Evolutionary conservation across 1,140 invertebrate species (phyloP), one percentile per base, ranked within the genome.

Genomic region (Brachionus plicatilis): DNA sequence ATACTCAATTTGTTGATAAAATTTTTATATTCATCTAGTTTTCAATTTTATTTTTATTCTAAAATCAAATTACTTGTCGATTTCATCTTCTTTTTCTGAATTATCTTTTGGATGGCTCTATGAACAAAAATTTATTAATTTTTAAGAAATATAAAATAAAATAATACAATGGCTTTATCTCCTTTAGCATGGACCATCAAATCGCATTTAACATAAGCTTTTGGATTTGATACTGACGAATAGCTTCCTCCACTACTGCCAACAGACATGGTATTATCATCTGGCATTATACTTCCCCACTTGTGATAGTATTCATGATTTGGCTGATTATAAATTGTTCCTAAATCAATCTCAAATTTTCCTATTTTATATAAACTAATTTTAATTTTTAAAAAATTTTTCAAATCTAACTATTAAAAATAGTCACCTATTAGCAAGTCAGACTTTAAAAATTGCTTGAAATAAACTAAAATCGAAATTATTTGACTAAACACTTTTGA

Each of bases 341-440:
- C 79, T 27, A 82, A 43, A 68, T 82, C 79, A 27, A 82, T 27
- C 65, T 82, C 79, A 82, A 82, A 82, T 82, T 60, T 82, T 20
- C 79, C 79, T 82, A 65, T n/a, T 14, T 37, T 14, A 76, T 7
- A 75, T n/a, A 43, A 75, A 43, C 70, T 75, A 12, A 43, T 75
- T 75, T 75, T 47, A 43, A 75, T 80, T 65, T 65, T 37, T 56
- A 3, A 33, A 53, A 53, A 56, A 24, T 27, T 60, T 80, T 24
- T 2, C 1, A 24, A 12, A 20, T 56, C 4, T 60, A n/a, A 56
- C 27, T 33, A 14, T 60, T 33, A 12, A 53, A 27, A 4, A n/a
- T 17, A 3, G 8, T 65, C 33, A 82, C 79, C 79, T 65, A 82
- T 82, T 27, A 82, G 17, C n/a, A 33, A 9, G 53, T 82, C 53